Conservation (phyloP, 1,140 invertebrate genomes). For the Ladona fulva region DNA sequence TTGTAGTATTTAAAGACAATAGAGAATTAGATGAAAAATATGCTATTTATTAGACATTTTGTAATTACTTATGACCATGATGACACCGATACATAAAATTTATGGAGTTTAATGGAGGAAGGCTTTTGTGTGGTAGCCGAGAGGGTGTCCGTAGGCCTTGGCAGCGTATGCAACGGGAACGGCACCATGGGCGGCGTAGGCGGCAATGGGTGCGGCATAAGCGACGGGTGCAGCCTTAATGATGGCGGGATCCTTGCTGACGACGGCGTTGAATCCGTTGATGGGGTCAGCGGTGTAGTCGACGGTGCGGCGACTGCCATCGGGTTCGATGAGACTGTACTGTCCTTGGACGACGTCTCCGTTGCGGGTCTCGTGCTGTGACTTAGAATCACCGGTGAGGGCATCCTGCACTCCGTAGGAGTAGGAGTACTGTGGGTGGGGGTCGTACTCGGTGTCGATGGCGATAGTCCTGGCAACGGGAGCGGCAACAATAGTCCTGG, state of each 20-base stretch:
- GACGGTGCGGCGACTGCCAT: constrained; percentile 37
- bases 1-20: too few relatives aligned
- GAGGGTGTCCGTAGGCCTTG: background rate
- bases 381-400: constrained; percentile 25
- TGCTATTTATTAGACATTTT: too few relatives aligned
- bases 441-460: constrained; percentile 21
- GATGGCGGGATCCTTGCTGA: background rate
- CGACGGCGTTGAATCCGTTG: constrained; percentile 22
- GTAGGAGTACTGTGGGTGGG: constrained; percentile 38
- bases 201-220: background rate
- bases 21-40: too few relatives aligned
- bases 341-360: constrained; percentile 39
- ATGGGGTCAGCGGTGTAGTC: constrained; percentile 33
- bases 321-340: constrained; percentile 36
- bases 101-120: background rate
- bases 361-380: constrained; percentile 25
- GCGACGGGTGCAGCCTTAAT: constrained; percentile 1
- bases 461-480: constrained; percentile 24
- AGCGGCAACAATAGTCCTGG: constrained; percentile 20
- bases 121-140: background rate
- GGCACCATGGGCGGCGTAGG: constrained; percentile 14
- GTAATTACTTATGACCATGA: too few relatives aligned
- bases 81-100: too few relatives aligned
- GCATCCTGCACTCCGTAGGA: constrained; percentile 41
- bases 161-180: background rate